Conservation (phyloP, 1,140 invertebrate genomes). For the Chymomyza costata region DNA sequence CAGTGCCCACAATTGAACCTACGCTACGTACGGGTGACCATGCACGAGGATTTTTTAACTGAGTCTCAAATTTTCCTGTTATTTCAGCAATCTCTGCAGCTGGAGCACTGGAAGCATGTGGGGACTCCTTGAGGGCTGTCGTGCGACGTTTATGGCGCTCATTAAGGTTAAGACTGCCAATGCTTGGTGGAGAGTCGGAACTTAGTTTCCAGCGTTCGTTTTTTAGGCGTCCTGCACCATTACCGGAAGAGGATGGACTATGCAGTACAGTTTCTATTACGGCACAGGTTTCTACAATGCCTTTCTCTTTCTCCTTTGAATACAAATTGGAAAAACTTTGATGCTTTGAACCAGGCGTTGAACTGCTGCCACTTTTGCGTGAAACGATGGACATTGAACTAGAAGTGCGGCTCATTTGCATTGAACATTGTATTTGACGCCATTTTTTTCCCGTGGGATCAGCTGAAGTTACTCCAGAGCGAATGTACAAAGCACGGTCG, state of each 20-base stretch:
- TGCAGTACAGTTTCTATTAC: slow-evolving; percentile 78
- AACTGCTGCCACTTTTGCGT: slow-evolving; percentile 76
- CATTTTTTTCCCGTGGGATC: slow-evolving; percentile 92
- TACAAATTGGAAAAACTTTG: slow-evolving; percentile 73
- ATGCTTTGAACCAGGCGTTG: slow-evolving; percentile 72
- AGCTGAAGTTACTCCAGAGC: slow-evolving; percentile 84
- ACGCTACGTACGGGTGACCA: slow-evolving; percentile 90
- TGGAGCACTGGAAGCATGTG: slow-evolving; percentile 63
- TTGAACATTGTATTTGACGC: slow-evolving; percentile 84
- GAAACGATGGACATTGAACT: slow-evolving; percentile 79
- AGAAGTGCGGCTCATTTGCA: slow-evolving; percentile 86
- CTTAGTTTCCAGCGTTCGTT: slow-evolving; percentile 60
- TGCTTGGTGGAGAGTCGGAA: slow-evolving; percentile 60
- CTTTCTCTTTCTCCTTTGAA: slow-evolving; percentile 70
- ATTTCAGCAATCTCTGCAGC: slow-evolving; percentile 63
- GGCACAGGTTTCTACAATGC: slow-evolving; percentile 62
- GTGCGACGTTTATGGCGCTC: slow-evolving; percentile 65
- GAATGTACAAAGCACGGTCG: slow-evolving; percentile 85
- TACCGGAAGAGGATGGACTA: slow-evolving; percentile 75
- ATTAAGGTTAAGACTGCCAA: slow-evolving; percentile 68
- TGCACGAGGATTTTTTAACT: slow-evolving; percentile 82
- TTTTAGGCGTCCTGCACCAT: slow-evolving; percentile 54
- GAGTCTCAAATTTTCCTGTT: slow-evolving; percentile 76
- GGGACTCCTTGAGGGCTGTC: slow-evolving; percentile 34
- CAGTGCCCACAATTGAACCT: slow-evolving; percentile 85